Percentiles rank a stretch among this genome's conserved stretches.
Evolutionary conservation across 2,888 invertebrate genomes (phyloP).

Genomic region (Agelastica alni): DNA sequence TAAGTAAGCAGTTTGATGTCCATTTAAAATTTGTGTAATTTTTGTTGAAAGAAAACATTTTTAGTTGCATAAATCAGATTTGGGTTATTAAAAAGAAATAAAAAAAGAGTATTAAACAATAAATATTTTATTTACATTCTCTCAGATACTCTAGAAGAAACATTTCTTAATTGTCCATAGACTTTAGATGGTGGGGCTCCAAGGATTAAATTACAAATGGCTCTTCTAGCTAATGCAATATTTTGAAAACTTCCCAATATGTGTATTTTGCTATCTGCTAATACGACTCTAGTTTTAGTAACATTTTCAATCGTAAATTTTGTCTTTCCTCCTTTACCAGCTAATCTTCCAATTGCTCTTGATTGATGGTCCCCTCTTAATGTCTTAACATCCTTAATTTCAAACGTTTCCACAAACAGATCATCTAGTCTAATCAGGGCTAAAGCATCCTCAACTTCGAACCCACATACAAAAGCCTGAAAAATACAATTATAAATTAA

Average conservation of each 20-base stretch:
- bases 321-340: conserved; percentile 96
- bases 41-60: too few species aligned
- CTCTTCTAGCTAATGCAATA: conserved; percentile 90
- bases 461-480: conserved; percentile 89
- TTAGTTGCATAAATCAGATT: too few species aligned
- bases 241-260: conserved; percentile 97
- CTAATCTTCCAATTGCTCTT: conserved; percentile 94
- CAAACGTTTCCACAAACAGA: conserved; percentile 95
- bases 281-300: conserved; percentile 95
- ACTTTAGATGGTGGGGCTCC: conserved; percentile 98
- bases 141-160: conserved; percentile 82
- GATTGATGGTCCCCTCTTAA: conserved; percentile 94
- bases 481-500: too few species aligned
- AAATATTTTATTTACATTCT: conserved; percentile 64
- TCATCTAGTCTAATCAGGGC: conserved; percentile 94
- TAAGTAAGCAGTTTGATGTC: too few species aligned
- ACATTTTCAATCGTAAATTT: conserved; percentile 99
- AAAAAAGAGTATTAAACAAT: conserved; percentile 46
- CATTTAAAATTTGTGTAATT: too few species aligned
- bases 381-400: conserved; percentile 95
- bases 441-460: conserved; percentile 95
- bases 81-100: too few species aligned
- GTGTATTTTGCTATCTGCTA: conserved; percentile 96
- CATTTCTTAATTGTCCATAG: conserved; percentile 88
- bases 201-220: conserved; percentile 94